These are phyloP conservation scores for Hydrotaea diabolus DNA, from an alignment of 2,888 invertebrate species.

Conservation along the genomic window DNA sequence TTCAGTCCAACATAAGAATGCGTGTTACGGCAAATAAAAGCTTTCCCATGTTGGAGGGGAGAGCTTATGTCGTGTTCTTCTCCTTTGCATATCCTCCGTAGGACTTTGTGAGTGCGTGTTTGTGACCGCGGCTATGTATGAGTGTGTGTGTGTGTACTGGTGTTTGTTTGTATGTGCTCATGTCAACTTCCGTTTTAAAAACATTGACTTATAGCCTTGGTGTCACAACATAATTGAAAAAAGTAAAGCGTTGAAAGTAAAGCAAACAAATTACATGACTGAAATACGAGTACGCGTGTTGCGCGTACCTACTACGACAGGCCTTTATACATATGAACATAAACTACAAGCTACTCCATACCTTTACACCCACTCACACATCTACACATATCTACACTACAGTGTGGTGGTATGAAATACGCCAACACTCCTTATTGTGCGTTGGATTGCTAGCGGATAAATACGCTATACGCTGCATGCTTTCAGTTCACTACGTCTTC, in stretches of 20 bases:
- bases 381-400: not conserved
- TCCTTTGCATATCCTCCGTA: slow-evolving; percentile 23
- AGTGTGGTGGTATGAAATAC: not conserved
- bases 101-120: not conserved
- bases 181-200: slow-evolving; percentile 58
- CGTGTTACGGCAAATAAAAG: slow-evolving; percentile 51
- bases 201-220: slow-evolving; percentile 67
- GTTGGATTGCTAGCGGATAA: not conserved
- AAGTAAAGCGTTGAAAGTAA: slow-evolving; percentile 53
- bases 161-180: slow-evolving; percentile 36
- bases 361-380: slow-evolving; percentile 1
- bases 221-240: slow-evolving; percentile 64
- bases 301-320: slow-evolving; percentile 27
- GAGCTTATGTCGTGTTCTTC: slow-evolving; percentile 15
- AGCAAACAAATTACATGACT: slow-evolving; percentile 65
- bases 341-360: not conserved
- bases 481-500: not conserved
- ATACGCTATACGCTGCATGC: too few relatives aligned
- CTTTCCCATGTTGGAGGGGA: slow-evolving; percentile 39
- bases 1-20: not conserved
- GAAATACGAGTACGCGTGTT: slow-evolving; percentile 52
- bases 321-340: not conserved
- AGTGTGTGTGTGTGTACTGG: slow-evolving; percentile 12
- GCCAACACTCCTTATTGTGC: slow-evolving; percentile 36
- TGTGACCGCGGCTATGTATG: too few relatives aligned